These are phyloP conservation scores for Stictonetta naevosa DNA, from an alignment of 2,113 vertebrate species.

Conservation along the genomic window DNA sequence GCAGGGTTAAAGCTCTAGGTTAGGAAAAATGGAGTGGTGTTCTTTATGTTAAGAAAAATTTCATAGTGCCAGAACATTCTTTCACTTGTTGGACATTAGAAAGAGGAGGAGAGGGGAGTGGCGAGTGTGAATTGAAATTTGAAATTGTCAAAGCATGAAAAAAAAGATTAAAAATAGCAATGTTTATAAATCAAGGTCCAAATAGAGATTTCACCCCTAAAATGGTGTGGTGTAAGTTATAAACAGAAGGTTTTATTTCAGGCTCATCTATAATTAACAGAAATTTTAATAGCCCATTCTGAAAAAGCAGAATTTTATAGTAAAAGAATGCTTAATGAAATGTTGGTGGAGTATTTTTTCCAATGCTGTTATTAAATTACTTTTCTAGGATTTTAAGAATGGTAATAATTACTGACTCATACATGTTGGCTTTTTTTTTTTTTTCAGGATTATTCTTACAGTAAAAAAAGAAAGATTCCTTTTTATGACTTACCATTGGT, in stretches of 20 bases:
- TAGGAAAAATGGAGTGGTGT: neutral
- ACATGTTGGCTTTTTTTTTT: too few species aligned
- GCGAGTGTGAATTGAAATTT: neutral
- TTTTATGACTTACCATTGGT: neutral
- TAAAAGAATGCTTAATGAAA: conserved; percentile 27
- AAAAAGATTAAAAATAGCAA: conserved; percentile 25
- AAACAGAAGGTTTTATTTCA: neutral
- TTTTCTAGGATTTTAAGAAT: conserved; percentile 22
- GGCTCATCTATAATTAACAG: neutral
- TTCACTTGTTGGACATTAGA: neutral
- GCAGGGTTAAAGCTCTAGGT: neutral
- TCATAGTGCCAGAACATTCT: neutral
- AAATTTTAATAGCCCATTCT: neutral
- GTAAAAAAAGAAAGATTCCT: neutral
- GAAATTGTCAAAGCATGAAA: neutral
- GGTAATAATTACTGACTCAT: neutral
- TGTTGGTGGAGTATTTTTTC: neutral
- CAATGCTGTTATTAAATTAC: conserved; percentile 13
- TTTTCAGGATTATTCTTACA: neutral
- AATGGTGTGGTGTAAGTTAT: neutral
- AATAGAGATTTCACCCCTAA: conserved; percentile 1
- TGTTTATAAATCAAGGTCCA: neutral
- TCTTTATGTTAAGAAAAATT: neutral
- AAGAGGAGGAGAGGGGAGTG: neutral
- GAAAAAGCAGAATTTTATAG: neutral